Conservation (phyloP, 2,888 invertebrate genomes). For the Rhagium mordax region DNA sequence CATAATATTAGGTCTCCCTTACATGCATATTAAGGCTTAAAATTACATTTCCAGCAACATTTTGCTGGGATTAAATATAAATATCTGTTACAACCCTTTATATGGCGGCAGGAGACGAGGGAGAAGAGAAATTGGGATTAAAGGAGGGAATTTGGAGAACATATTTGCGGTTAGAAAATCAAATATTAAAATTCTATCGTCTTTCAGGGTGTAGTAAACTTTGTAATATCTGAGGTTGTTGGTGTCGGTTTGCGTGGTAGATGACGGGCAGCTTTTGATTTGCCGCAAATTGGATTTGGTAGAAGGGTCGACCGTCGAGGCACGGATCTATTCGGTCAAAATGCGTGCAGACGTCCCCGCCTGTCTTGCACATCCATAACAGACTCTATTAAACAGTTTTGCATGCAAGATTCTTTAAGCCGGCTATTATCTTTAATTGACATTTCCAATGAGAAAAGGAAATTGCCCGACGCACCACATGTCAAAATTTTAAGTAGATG, state of each 20-base stretch:
- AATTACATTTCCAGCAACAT: conserved; percentile 37
- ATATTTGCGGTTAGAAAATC: conserved; percentile 49
- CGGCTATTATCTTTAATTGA: conserved; percentile 1
- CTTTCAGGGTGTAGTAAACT: conserved; percentile 47
- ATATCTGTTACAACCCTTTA: conserved; percentile 43
- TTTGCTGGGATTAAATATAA: conserved; percentile 43
- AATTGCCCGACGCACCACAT: not conserved
- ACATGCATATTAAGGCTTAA: conserved; percentile 35
- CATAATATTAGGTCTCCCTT: conserved; percentile 39
- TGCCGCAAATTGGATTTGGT: conserved; percentile 63
- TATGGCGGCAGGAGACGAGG: conserved; percentile 25
- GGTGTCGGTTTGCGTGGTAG: conserved; percentile 58
- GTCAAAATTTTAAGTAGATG: not conserved
- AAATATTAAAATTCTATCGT: conserved; percentile 57
- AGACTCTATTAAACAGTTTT: conserved; percentile 25
- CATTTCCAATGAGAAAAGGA: not conserved
- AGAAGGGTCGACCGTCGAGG: conserved; percentile 24
- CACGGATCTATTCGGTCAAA: conserved; percentile 15
- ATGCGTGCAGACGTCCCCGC: conserved; percentile 26
- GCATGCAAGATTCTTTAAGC: conserved; percentile 15
- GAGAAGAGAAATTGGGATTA: conserved; percentile 37
- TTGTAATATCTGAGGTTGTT: conserved; percentile 53
- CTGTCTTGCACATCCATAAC: conserved; percentile 23
- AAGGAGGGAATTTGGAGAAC: conserved; percentile 35
- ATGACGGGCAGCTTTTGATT: conserved; percentile 66